Conservation (phyloP, 2,113 vertebrate species). For the Tretioscincus oriximinensis region DNA sequence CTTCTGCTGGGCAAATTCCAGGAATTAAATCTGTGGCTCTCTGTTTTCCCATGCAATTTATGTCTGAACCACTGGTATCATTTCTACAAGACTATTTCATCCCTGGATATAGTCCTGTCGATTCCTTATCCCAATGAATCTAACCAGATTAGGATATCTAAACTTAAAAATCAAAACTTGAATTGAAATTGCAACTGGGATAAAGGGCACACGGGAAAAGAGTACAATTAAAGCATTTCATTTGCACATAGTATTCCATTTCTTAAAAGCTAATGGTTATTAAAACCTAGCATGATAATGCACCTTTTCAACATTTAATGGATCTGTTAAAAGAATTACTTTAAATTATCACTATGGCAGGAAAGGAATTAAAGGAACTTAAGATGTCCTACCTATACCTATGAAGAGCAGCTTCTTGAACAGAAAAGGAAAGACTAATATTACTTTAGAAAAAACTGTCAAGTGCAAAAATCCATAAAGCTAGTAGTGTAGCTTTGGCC, state of each 20-base stretch:
- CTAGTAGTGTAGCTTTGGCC: too few relatives aligned
- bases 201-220: slow-evolving; percentile 8
- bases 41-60: too few relatives aligned
- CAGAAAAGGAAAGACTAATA: slow-evolving; percentile 14
- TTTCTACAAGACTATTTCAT: too few relatives aligned
- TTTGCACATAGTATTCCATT: not conserved
- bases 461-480: not conserved
- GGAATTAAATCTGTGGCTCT: too few relatives aligned
- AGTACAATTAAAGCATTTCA: not conserved
- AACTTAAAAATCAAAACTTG: slow-evolving; percentile 6
- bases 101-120: too few relatives aligned
- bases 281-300: slow-evolving; percentile 19
- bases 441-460: not conserved
- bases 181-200: not conserved
- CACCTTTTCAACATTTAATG: slow-evolving; percentile 20
- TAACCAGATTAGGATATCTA: not conserved
- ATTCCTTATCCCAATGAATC: too few relatives aligned
- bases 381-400: not conserved
- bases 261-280: slow-evolving; percentile 20
- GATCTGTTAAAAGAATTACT: slow-evolving; percentile 31
- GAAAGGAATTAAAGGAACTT: slow-evolving; percentile 32
- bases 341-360: slow-evolving; percentile 4
- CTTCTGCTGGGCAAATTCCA: too few relatives aligned
- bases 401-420: slow-evolving; percentile 15
- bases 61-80: too few relatives aligned